Percentiles rank a stretch among this genome's conserved stretches.
Conservation (phyloP, 2,888 invertebrate genomes). For the Eupithecia pulchellata region DNA sequence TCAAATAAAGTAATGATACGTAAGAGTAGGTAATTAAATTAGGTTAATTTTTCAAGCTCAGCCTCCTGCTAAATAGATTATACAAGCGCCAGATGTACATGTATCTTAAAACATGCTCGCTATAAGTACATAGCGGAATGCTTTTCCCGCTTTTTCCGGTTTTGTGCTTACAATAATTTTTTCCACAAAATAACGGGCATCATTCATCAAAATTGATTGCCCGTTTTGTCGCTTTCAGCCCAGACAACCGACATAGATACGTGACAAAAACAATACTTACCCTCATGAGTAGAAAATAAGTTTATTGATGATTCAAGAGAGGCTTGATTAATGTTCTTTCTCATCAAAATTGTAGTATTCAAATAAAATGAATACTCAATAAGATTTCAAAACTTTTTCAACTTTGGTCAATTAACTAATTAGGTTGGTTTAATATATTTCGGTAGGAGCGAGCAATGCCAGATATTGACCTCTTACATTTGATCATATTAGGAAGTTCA, state of each 20-base stretch:
- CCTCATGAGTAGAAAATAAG: background rate
- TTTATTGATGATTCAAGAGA: background rate
- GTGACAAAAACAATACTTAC: too few species aligned
- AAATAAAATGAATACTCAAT: too few species aligned
- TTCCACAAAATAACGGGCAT: too few species aligned
- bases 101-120: background rate
- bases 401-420: too few species aligned
- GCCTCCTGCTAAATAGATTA: background rate
- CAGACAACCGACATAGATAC: too few species aligned
- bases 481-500: too few species aligned
- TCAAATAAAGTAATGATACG: background rate
- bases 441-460: too few species aligned
- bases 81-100: background rate
- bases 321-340: background rate
- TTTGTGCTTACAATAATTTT: background rate
- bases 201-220: background rate
- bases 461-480: too few species aligned
- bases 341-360: background rate
- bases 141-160: too few species aligned
- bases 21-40: slow-evolving; percentile 9
- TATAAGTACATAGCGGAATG: background rate
- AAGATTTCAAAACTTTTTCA: too few species aligned
- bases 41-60: background rate
- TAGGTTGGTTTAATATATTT: too few species aligned
- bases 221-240: background rate